Percentiles rank a stretch among this genome's conserved stretches.
These are phyloP conservation scores for Disparrhopalites patrizii DNA, from an alignment of 2,888 invertebrate genomes.

Conservation along the genomic window DNA sequence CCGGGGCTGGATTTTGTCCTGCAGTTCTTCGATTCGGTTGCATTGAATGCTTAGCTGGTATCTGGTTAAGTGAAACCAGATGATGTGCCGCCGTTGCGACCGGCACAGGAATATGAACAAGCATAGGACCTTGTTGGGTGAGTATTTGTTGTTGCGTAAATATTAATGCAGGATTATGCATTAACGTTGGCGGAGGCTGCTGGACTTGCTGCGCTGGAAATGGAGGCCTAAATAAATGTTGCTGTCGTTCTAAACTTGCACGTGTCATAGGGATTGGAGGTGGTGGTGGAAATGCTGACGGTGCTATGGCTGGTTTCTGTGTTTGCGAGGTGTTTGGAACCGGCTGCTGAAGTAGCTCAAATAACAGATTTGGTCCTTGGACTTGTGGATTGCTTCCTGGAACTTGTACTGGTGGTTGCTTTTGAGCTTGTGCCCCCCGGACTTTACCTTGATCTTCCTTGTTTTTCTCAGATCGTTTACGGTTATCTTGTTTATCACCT, in stretches of 20 bases:
- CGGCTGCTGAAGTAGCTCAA: no score
- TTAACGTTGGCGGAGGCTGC: background rate
- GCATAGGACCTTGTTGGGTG: background rate
- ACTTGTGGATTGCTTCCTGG: background rate
- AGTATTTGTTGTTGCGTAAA: background rate
- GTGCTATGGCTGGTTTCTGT: background rate
- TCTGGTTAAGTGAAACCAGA: no score
- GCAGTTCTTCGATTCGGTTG: no score
- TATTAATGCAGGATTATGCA: background rate
- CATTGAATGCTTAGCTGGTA: no score
- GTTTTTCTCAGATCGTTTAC: no score
- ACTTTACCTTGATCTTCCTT: conserved; percentile 26
- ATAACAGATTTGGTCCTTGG: no score
- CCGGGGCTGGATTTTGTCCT: no score
- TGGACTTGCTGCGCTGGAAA: background rate
- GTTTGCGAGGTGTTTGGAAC: no score
- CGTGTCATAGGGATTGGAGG: no score
- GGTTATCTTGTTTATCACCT: background rate
- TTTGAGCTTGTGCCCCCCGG: conserved; percentile 26
- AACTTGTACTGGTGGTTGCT: background rate
- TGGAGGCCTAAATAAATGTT: background rate
- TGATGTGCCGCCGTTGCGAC: no score
- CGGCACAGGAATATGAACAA: no score
- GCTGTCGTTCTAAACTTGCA: no score
- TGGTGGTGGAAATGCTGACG: conserved; percentile 9